A percentile compares a stretch with the other conserved stretches of the same genome.
Conservation (phyloP, 2,797 vertebrate genomes). For the Micrastur ruficollis region DNA sequence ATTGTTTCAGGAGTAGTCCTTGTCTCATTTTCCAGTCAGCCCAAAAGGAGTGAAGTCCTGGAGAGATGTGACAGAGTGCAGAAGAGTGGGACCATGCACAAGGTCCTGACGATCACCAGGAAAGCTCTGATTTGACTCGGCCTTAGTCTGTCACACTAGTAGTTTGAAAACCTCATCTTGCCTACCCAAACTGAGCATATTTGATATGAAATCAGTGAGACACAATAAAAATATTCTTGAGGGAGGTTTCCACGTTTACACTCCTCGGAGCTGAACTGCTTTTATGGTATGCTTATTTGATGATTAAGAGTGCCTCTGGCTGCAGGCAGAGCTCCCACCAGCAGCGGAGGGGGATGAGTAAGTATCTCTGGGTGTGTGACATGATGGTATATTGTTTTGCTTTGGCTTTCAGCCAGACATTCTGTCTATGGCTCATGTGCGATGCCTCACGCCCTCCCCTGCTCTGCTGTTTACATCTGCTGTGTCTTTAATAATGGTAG, state of each 20-base stretch:
- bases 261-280: accelerated
- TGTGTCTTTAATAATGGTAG: slow-evolving; percentile 83
- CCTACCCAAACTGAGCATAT: neutral
- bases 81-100: neutral
- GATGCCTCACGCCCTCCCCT: slow-evolving; percentile 82
- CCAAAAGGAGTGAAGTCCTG: neutral
- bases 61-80: neutral
- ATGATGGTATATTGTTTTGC: neutral
- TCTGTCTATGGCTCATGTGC: slow-evolving; percentile 86
- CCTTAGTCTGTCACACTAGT: neutral
- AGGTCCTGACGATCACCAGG: neutral
- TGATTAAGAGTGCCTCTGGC: neutral
- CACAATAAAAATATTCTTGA: neutral
- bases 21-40: neutral
- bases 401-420: slow-evolving; percentile 81
- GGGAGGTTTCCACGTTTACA: neutral
- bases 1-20: neutral
- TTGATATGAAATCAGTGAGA: neutral
- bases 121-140: neutral
- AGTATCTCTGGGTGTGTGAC: neutral
- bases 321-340: neutral
- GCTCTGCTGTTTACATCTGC: slow-evolving; percentile 85
- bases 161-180: neutral
- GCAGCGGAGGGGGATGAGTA: neutral
- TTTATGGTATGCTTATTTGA: neutral